These are phyloP conservation scores for Elysia crispata DNA, from an alignment of 2,888 invertebrate genomes.

Conservation along the genomic window DNA sequence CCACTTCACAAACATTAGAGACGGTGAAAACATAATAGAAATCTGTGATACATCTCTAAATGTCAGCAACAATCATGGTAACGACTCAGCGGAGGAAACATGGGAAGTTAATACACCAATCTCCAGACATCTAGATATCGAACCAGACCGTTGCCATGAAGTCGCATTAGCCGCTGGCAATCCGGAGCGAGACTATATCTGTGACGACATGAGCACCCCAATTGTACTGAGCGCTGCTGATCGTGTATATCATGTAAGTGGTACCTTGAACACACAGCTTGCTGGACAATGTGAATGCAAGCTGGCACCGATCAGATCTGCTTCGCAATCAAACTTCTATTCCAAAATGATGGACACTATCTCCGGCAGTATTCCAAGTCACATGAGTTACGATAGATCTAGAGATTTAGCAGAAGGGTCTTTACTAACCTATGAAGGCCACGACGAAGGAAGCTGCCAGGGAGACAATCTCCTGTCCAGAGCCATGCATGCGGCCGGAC, in stretches of 20 bases:
- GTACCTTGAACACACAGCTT: background rate
- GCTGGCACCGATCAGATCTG: background rate
- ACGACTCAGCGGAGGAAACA: background rate
- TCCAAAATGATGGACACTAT: background rate
- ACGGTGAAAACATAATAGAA: no score
- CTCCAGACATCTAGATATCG: background rate
- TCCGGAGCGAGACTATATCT: background rate
- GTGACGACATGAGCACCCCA: constrained; percentile 17
- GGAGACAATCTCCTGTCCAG: background rate
- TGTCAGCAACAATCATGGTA: background rate
- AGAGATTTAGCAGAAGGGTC: background rate
- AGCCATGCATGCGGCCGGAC: constrained; percentile 10
- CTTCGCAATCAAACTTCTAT: background rate
- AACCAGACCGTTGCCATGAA: background rate
- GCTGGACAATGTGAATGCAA: background rate
- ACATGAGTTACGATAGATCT: background rate
- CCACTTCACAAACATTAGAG: no score
- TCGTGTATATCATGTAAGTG: constrained; percentile 15
- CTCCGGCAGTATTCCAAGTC: background rate
- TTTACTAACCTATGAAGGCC: background rate
- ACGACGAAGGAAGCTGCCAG: background rate
- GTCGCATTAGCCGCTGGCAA: background rate
- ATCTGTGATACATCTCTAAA: background rate
- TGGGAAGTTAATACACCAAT: no score
- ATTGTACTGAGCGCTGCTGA: constrained; percentile 10